Evolutionary conservation across 2,113 vertebrate genomes (phyloP), one percentile per base, ranked within the genome.

Genomic region (Mormoops blainvillei): DNA sequence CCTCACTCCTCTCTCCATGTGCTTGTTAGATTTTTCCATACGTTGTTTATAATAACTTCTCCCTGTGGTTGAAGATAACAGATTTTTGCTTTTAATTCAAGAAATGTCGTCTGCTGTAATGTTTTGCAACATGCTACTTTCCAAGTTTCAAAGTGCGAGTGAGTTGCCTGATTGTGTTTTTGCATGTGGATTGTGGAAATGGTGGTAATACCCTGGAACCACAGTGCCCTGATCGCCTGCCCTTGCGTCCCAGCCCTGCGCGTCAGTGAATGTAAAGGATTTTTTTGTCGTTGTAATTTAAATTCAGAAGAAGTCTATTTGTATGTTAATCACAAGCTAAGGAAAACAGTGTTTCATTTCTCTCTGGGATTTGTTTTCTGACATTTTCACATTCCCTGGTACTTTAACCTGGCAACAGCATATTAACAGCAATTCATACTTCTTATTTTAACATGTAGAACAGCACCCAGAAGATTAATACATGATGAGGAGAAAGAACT

Each of bases 311-410:
- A 58, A 98, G 97, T 97, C 93, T 96, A 95, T 98, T 98, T 98
- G 97, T 98, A 98, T 98, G 97, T 89, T 98, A 98, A 98, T 98
- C 96, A 97, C 83, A 94, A 91, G 97, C 96, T 94, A 94, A 97
- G 92, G 97, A 97, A 97, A 97, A 89, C 91, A 90, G 94, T 95
- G 90, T 97, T 98, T 96, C 97, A 95, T 96, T 94, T 96, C 96
- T 98, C 97, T 83, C 94, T 98, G 97, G 94, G 93, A 97, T 98
- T 98, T 98, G 85, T 98, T 96, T 96, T 96, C 98, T 97, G 95
- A 97, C 98, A 98, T 97, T 80, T 86, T 77, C 85, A 52, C 97
- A 70, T 95, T 98, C 96, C 93, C 67, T 92, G 52, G 85, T 91
- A 91, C 95, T 97, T 97, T 97, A 97, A 96, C 97, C 93, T 97